phyloP scores from a whole-genome alignment of 2,888 invertebrate genomes.

The Anarsia innoxiella region DNA sequence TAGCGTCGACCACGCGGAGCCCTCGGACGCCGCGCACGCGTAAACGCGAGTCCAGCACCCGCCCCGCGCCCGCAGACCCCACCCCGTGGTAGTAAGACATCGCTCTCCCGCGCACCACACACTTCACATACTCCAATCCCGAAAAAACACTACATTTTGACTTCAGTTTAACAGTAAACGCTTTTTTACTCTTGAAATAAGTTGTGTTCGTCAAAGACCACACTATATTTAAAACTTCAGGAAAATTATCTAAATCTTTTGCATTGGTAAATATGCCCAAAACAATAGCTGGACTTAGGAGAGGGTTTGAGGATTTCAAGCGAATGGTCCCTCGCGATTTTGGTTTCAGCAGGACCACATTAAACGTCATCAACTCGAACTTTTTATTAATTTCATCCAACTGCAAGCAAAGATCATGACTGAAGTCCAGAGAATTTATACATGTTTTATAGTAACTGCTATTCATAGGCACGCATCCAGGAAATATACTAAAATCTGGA shows the following conservation, averaged over 20 bases:
- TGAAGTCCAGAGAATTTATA: constrained; percentile 31
- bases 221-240: constrained; percentile 36
- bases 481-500: constrained; percentile 54
- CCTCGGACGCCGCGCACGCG: constrained; percentile 35
- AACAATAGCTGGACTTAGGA: constrained; percentile 41
- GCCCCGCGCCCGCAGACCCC: constrained; percentile 53
- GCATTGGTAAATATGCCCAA: constrained; percentile 43
- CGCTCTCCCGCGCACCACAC: constrained; percentile 42
- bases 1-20: constrained; percentile 54
- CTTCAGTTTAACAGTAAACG: constrained; percentile 35
- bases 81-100: constrained; percentile 59
- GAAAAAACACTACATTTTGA: constrained; percentile 35
- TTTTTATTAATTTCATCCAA: constrained; percentile 30
- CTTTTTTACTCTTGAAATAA: constrained; percentile 38
- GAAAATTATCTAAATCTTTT: constrained; percentile 38
- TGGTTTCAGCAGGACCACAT: constrained; percentile 50
- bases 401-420: constrained; percentile 33
- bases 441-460: constrained; percentile 33
- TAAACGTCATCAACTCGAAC: constrained; percentile 40
- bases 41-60: constrained; percentile 40
- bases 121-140: constrained; percentile 52
- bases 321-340: constrained; percentile 46
- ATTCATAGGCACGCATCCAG: constrained; percentile 35
- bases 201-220: constrained; percentile 35
- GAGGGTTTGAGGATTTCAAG: constrained; percentile 33